Evolutionary conservation across 2,797 vertebrate species (phyloP), one percentile per base, ranked within the genome.

Genomic region (Spea hammondii): DNA sequence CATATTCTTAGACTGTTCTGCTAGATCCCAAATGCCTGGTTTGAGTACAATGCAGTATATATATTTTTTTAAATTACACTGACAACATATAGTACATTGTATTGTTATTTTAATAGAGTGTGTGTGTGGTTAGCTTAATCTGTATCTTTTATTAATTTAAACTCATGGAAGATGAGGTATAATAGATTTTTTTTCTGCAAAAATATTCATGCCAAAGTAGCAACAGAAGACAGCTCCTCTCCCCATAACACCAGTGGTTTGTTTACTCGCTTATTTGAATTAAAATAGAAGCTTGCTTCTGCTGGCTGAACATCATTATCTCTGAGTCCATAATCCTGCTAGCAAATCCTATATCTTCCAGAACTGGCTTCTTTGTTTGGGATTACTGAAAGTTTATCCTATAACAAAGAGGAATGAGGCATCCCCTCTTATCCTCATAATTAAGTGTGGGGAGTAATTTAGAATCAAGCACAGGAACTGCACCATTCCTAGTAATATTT

Each of bases 211-310:
- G 91, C 90, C 90, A 88, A 82, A 85, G 89, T 89, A 88, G 91
- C 90, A 88, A 90, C 88, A 85, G 89, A 89, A 92, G 89, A 92
- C 91, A 88, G 91, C 91, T 91, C 91, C 91, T 92, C 91, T 92
- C 90, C 88, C 89, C 88, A 88, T 89, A 90, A 92, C 92, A 92
- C 91, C 92, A 90, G 88, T 93, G 92, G 94, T 96, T 97, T 98
- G 96, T 97, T 97, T 98, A 98, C 95, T 88, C 92, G 95, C 94
- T 95, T 95, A 98, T 98, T 97, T 98, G 95, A 99, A 97, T 99
- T 95, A 96, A 95, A 98, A 98, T 97, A 95, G 95, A 95, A 95
- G 95, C 95, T 93, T 86, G 90, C 91, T 93, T 94, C 93, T 93
- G 92, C 93, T 95, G 94, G 94, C 94, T 95, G 95, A 95, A 95